These are phyloP conservation scores for Gallinago media DNA, from an alignment of 2,113 vertebrate genomes.

Conservation along the genomic window DNA sequence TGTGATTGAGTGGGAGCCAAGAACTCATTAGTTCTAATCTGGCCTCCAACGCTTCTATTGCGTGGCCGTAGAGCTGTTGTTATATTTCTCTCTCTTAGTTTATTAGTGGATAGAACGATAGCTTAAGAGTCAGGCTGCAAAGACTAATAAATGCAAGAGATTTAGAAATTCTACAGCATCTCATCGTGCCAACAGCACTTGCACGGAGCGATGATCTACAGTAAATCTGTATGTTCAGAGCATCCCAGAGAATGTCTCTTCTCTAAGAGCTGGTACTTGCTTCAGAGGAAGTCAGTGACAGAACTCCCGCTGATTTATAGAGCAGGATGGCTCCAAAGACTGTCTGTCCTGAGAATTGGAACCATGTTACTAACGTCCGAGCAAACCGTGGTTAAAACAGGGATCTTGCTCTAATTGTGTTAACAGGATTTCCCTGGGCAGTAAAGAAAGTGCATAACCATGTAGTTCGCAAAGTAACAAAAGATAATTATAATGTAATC, in stretches of 20 bases:
- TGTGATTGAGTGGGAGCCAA: slow-evolving; percentile 36
- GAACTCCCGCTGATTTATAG: neutral
- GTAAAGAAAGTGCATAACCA: slow-evolving; percentile 32
- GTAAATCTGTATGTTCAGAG: neutral
- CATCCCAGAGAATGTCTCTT: neutral
- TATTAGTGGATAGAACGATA: neutral
- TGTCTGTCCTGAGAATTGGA: neutral
- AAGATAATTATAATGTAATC: slow-evolving; percentile 23
- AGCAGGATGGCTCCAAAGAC: neutral
- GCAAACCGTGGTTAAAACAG: neutral
- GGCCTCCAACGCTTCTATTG: neutral
- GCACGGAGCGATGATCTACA: neutral
- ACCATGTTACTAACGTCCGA: neutral
- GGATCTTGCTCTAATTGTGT: slow-evolving; percentile 39
- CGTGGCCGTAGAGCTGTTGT: neutral
- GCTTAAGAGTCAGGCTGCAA: neutral
- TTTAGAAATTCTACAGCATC: neutral
- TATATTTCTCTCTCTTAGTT: neutral
- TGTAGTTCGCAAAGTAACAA: slow-evolving; percentile 36
- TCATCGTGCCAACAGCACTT: neutral
- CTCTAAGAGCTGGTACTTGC: neutral
- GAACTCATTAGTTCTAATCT: slow-evolving; percentile 47
- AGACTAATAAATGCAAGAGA: neutral
- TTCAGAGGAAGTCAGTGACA: neutral
- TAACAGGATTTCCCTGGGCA: slow-evolving; percentile 53